Evolutionary conservation across 1,140 invertebrate species (phyloP), one percentile per base, ranked within the genome.

Genomic region (Drosophila subpulchrella): DNA sequence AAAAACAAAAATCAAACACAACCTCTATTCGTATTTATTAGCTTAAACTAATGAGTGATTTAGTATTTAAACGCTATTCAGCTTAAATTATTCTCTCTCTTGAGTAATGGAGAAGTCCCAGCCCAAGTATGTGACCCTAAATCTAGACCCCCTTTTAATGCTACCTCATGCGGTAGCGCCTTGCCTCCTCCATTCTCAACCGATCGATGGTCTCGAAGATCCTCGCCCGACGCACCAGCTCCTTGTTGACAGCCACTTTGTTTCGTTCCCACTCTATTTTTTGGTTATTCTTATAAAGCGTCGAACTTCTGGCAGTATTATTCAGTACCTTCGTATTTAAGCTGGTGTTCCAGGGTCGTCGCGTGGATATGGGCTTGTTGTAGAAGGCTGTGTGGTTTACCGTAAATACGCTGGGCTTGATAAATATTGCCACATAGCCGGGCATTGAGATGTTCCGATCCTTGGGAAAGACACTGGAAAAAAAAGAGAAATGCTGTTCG

Each of bases 391-490:
- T 85, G 8, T 86, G 71, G 8, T 85, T 85, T 4, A 53, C 46
- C 11, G 50, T 20, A 30, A 85, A 85, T 0, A 67, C 32, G 63
- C 58, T 85, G 5, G 82, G 82, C 39, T 78, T 86, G 7, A 85
- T 86, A 17, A 85, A 85, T 11, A 85, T 67, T 41, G 82, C 82
- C 48, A 85, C 30, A 50, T 81, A 85, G 15, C 82, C 82, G 3
- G 82, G 82, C 7, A 30, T 66, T 0, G 46, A 20, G 0, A 73
- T 12, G 17, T 71, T 30, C 0, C 83, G 59, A 0, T 88, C 76
- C n/a, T 62, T 57, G 8, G 83, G 83, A 54, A 88, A 88, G 4
- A 80, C 60, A 47, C 83, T 88, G 11, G 4, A 55, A 56, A 15
- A 4, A 32, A 34, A 15, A 12, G 17, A 3, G 11, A 13, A 8